Evolutionary conservation across 2,888 invertebrate genomes (phyloP), one percentile per base, ranked within the genome.

Genomic region (Syrista parreyssii): DNA sequence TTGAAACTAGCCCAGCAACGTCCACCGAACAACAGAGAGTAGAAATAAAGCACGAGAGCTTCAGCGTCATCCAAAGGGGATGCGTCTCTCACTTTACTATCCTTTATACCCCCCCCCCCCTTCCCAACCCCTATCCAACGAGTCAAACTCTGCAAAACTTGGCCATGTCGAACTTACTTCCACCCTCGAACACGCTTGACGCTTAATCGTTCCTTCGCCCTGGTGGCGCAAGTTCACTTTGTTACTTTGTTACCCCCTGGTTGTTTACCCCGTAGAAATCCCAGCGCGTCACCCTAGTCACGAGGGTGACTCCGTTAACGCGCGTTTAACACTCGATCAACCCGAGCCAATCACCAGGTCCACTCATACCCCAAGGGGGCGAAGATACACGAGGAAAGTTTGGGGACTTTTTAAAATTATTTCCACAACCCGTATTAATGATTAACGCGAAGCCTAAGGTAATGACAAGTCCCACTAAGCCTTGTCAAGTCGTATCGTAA

Each of bases 401-500:
- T 0, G 23, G 55, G 55, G 9, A 55, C 0, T 55, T 55, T 55
- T 55, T 23, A 2, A 0, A 9, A 55, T 23, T 9, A 55, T 55
- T 55, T 55, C 2, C 55, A 55, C 55, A 3, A 6, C 23, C 55
- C 55, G 55, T 23, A 55, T 55, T 9, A 9, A 23, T 23, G 23
- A 55, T 15, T 4, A 15, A 55, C 40, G 40, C 40, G 40, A 55
- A 55, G 9, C 40, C 15, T 9, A 23, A 55, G 40, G 9, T 23
- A 55, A 55, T 55, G 9, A 2, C 1, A 2, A 55, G 55, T 55
- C 55, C 55, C 23, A 55, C 23, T 9, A 1, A 23, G 23, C 55
- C 55, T 15, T 9, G 23, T 55, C 15, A 33, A n/a, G 55, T 74
- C 82, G 82, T 83, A 85, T 88, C 85, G 84, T 86, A 86, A 9